Base-by-base conservation (phyloP, 2,888 invertebrate genomes). In the Nesidiocoris tenuis region DNA sequence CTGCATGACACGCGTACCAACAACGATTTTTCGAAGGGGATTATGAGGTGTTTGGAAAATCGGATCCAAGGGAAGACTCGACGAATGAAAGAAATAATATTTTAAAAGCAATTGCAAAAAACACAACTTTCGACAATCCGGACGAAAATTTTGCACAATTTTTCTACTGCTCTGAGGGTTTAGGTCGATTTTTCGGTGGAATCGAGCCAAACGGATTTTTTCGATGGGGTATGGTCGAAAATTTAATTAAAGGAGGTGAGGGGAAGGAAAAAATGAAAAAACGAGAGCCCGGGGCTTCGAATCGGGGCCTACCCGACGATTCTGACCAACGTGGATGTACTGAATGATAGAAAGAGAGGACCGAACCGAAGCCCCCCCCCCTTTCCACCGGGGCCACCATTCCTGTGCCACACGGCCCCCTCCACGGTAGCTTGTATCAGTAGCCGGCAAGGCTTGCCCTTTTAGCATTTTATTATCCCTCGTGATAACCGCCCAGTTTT, bases 231-330 rank as follows among this genome's bases (percentile, higher is more conserved):
- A 39, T 7, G 39, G 39, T 39, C 39, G 39, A 39, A 39, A 39
- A 74, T 61, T 55, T n/a, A 71, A 61, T 16, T 65, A 67, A 39
- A 39, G 39, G 39, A 39, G 39, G 39, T 39, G 76, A 67, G 70
- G 70, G 74, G 75, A 68, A 54, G 70, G 75, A 75, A 64, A 74
- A 75, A 61, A 63, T 56, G 67, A 74, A 74, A 74, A 74, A 77
- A 75, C 39, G 39, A 39, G 39, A 39, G 39, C 39, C 39, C 39
- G 39, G 39, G 39, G 39, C 39, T 39, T 39, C 39, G 39, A 39
- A 39, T 3, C 39, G 39, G 39, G 39, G 3, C 39, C 39, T 39
- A 70, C 77, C 77, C 77, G 75, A 70, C 74, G 68, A 67, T 54
- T 71, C 76, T 61, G 74, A 74, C 72, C 74, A 74, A 77, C 76